These are phyloP conservation scores for Xenentodon cancila DNA, from an alignment of 2,797 vertebrate genomes.

Conservation along the genomic window DNA sequence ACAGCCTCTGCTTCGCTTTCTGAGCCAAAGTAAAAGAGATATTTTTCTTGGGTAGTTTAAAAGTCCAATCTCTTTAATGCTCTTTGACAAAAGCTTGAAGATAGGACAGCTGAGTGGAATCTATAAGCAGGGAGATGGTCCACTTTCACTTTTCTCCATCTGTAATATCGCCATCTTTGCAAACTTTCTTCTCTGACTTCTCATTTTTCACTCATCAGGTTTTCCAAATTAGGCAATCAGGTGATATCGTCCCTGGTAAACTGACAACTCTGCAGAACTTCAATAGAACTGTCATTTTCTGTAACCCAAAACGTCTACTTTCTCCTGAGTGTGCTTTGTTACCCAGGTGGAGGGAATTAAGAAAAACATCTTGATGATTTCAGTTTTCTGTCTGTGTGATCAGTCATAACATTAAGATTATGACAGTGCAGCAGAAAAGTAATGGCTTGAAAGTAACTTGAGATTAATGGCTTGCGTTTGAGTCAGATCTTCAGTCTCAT, in stretches of 20 bases:
- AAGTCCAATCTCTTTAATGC: background rate
- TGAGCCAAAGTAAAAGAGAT: background rate
- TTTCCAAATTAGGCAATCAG: slow-evolving; percentile 12
- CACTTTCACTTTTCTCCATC: slow-evolving; percentile 3
- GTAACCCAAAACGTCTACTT: too few species aligned
- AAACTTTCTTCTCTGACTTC: background rate
- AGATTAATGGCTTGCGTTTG: too few species aligned
- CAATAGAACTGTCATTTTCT: background rate
- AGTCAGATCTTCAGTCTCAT: too few species aligned
- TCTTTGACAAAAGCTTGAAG: slow-evolving; percentile 15
- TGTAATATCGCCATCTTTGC: slow-evolving; percentile 2
- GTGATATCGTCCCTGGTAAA: too few species aligned
- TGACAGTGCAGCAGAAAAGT: background rate
- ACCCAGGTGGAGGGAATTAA: too few species aligned
- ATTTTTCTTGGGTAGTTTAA: background rate
- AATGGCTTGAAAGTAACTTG: too few species aligned
- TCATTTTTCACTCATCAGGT: background rate
- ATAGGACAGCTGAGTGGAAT: slow-evolving; percentile 1
- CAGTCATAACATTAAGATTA: background rate
- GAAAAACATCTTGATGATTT: too few species aligned
- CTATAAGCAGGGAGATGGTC: background rate
- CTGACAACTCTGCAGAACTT: background rate
- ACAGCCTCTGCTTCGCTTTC: background rate
- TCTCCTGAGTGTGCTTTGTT: too few species aligned
- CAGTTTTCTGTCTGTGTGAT: background rate